Base-by-base conservation (phyloP, 2,113 vertebrate genomes). In the Axis porcinus region DNA sequence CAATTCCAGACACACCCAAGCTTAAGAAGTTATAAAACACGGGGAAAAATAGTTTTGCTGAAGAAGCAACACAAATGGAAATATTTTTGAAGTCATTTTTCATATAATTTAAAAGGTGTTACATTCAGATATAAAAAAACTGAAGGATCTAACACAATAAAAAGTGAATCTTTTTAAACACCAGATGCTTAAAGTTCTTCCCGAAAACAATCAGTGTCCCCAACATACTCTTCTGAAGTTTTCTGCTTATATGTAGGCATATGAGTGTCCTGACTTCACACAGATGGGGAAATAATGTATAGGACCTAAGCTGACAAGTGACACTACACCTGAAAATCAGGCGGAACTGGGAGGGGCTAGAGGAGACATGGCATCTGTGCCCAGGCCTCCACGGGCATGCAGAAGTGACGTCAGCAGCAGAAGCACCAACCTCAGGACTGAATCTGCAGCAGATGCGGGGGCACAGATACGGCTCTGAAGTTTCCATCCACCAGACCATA, bases 71-170 rank as follows among this genome's bases (percentile, higher is more conserved):
- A 64, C 17, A 60, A 81, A 81, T 30, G 45, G 58, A 17, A 76
- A n/a, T 76, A 93, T 90, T 85, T 76, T 82, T 43, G n/a, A 88
- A 81, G 86, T 88, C 64, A n/a, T 84, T 79, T 87, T 96, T 95
- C 50, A 40, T 47, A 30, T 64, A 12, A 84, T 64, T 76, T 17
- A 76, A 93, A 95, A 86, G 33, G 9, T 57, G 74, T 23, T 70
- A 50, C 7, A 27, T 52, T 21, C 33, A 58, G 43, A 74, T 27
- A 40, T 40, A 36, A 89, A 85, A 50, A 95, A 78, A 28, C 2
- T n/a, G 25, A 90, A 76, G 12, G 15, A 0, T 30, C n/a, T 28
- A 70, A 84, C 23, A 79, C 16, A 87, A 92, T 84, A 64, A 85
- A 84, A 54, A 74, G 43, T 54, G 55, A 89, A 64, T 47, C 23